Conservation (phyloP, 2,888 invertebrate species). For the Maniola hyperantus region DNA sequence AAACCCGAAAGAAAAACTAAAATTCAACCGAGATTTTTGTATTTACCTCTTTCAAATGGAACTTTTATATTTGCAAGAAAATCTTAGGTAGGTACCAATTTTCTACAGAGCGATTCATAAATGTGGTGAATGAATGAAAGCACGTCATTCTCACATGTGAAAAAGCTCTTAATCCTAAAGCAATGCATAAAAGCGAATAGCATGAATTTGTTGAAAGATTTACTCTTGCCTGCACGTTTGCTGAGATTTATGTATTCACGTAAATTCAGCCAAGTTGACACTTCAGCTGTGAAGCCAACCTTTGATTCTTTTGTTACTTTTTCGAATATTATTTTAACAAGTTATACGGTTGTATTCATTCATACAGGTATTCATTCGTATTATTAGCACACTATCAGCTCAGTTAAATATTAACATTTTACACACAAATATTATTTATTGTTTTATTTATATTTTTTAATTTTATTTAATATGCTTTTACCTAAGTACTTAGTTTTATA, state of each 20-base stretch:
- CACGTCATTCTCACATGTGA: neutral
- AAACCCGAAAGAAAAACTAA: neutral
- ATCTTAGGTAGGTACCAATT: neutral
- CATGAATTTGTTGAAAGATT: conserved; percentile 16
- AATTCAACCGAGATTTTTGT: neutral
- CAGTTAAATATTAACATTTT: no score
- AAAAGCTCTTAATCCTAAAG: conserved; percentile 6
- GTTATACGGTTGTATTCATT: neutral
- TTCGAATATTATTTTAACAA: neutral
- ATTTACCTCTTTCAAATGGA: neutral
- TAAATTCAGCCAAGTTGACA: conserved; percentile 8
- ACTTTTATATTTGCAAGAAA: neutral
- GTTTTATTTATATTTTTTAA: no score
- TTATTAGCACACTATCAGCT: no score
- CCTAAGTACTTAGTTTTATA: no score
- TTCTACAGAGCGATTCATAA: neutral
- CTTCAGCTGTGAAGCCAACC: neutral
- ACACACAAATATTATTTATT: no score
- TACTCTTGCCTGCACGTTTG: conserved; percentile 12
- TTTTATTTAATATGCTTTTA: no score
- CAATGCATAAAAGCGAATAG: conserved; percentile 5
- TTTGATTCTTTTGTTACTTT: conserved; percentile 14
- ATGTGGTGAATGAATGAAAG: neutral
- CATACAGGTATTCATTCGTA: no score
- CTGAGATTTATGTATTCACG: conserved; percentile 19